Conservation (phyloP, 2,797 vertebrate genomes). For the Cetoscarus ocellatus region DNA sequence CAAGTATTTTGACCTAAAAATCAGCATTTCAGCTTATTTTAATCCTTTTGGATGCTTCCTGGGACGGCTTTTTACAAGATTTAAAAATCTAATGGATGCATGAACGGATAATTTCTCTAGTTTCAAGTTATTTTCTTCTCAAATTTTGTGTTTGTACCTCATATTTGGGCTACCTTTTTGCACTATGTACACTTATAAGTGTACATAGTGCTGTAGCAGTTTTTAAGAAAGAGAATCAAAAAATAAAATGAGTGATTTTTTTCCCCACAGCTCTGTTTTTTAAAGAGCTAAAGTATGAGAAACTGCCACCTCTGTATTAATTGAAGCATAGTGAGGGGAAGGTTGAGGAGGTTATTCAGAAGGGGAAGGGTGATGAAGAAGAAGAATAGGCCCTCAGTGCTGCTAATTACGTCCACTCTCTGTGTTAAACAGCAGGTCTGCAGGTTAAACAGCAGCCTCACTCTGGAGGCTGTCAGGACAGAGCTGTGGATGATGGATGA, state of each 20-base stretch:
- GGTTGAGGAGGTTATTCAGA: conserved; percentile 20
- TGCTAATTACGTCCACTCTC: conserved; percentile 56
- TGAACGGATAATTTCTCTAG: too few relatives aligned
- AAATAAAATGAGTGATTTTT: background rate
- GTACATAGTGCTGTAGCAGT: too few relatives aligned
- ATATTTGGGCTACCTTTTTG: too few relatives aligned
- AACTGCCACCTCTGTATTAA: background rate
- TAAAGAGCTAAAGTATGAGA: conserved; percentile 8
- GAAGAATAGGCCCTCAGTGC: conserved; percentile 23
- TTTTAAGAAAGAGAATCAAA: background rate
- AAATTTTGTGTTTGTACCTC: too few relatives aligned
- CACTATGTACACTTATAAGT: too few relatives aligned
- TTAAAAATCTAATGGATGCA: too few relatives aligned
- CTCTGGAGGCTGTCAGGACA: conserved; percentile 57
- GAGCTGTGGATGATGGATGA: conserved; percentile 64
- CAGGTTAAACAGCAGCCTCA: conserved; percentile 64
- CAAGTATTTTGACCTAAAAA: too few relatives aligned
- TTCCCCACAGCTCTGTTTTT: background rate
- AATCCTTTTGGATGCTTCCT: too few relatives aligned
- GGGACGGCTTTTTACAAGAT: too few relatives aligned
- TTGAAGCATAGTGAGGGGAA: background rate
- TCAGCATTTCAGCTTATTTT: too few relatives aligned
- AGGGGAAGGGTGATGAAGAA: conserved; percentile 7
- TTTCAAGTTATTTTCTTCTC: too few relatives aligned
- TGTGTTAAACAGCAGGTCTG: conserved; percentile 62